Base-by-base conservation (phyloP, 2,888 invertebrate genomes). In the Alloscopus bannaensis region DNA sequence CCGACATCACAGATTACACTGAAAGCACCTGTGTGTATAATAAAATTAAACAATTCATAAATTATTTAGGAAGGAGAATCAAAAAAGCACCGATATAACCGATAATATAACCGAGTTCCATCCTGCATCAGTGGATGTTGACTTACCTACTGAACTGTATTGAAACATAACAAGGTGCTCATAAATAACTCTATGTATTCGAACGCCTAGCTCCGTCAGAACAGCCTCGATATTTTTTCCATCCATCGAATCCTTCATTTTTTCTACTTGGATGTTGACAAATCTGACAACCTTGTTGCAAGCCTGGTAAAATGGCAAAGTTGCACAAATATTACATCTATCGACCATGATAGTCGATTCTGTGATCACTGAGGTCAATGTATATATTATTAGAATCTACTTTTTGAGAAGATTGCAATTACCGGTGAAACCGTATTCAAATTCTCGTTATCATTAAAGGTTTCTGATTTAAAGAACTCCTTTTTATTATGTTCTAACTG, bases 1-100 rank as follows among this genome's bases (percentile, higher is more conserved):
- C 98, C 98, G 85, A 99, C 95, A 90, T 99, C 99, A 89, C 98
- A 98, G 86, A 99, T 97, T 1, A 96, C 96, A 88, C 97, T 94
- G 95, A 99, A 97, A 0, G 98, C 98, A 71, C 99, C 95, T 94
- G 88, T 62, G 88, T 88, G n/a, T 6, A 52, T 71, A 72, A 42
- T 26, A 65, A 42, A 31, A 57, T 45, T 60, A 22, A 20, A 13
- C 22, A 18, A n/a, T n/a, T n/a, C n/a, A n/a, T n/a, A n/a, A 31
- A 26, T 29, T 20, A 45, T 42, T 59, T 13, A 52, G 57, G 40
- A 75, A 40, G 50, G 20, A 22, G n/a, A n/a, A n/a, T n/a, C n/a
- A n/a, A n/a, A n/a, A n/a, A n/a, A n/a, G n/a, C n/a, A n/a, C n/a
- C n/a, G n/a, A n/a, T n/a, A n/a, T n/a, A n/a, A n/a, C n/a, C n/a